Base-by-base conservation (phyloP, 1,140 invertebrate genomes). In the Scaptomyza graminum region DNA sequence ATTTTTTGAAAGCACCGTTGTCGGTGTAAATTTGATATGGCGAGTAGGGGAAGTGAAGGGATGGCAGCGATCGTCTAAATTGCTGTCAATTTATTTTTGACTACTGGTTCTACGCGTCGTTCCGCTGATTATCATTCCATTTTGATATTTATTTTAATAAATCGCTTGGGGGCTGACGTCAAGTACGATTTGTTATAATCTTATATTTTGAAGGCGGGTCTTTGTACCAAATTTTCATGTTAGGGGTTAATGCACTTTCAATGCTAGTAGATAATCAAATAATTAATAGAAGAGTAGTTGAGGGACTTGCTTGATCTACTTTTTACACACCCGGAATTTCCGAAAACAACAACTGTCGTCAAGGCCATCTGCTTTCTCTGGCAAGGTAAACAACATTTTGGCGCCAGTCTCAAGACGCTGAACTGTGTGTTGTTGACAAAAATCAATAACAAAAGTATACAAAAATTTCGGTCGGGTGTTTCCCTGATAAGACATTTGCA, bases 341-440 rank as follows among this genome's bases (percentile, higher is more conserved):
- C 61, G 31, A 50, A 56, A 73, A 16, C 51, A 39, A 55, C 47
- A 15, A 22, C 60, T 41, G 7, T 1, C 49, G 52, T 79, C 84
- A 88, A 88, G 83, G 83, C 88, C 83, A 72, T 68, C 76, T 79
- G 66, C 83, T 83, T 88, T 88, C 83, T 76, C 84, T 63, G 8
- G 28, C 83, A 88, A 88, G 83, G 83, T 74, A 88, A 88, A 87
- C 83, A 79, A 88, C 68, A 83, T 89, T 68, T 43, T 79, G 84
- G 83, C 83, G 83, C 84, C 84, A 88, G 66, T 49, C 50, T 51
- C 37, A 51, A 76, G 77, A 44, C 72, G 80, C 80, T 83, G 76
- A 84, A 80, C 80, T 85, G 80, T 76, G 80, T 76, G 59, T 71
- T 80, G 59, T 71, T 68, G 55, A 61, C 59, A 76, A 73, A 50